A percentile compares a stretch with the other conserved stretches of the same genome.
These are phyloP conservation scores for Stegostoma tigrinum DNA, from an alignment of 2,113 vertebrate species.

Conservation along the genomic window DNA sequence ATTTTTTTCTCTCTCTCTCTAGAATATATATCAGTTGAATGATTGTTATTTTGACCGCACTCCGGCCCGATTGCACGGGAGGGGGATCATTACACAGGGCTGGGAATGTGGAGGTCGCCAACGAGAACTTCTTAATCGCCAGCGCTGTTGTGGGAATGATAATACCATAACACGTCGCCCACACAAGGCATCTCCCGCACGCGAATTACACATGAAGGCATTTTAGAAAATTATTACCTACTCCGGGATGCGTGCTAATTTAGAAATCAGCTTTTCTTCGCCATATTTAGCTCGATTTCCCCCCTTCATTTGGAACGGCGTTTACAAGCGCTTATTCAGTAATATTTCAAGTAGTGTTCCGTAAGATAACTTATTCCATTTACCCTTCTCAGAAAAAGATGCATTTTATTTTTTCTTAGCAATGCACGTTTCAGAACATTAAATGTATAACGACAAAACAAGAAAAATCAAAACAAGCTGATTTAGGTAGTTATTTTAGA, in stretches of 20 bases:
- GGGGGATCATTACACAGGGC: not conserved
- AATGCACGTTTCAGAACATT: not conserved
- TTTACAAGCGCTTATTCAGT: not conserved
- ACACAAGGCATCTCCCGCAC: not conserved
- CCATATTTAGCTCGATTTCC: not conserved
- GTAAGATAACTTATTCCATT: not conserved
- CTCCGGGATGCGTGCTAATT: constrained; percentile 11
- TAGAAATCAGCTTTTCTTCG: not conserved
- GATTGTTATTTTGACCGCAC: constrained; percentile 14
- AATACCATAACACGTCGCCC: not conserved
- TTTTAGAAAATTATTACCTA: not conserved
- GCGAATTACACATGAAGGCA: not conserved
- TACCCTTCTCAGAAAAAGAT: not conserved
- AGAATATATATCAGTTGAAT: not conserved
- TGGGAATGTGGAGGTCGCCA: not conserved
- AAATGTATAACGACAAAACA: not conserved
- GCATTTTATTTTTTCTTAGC: not conserved
- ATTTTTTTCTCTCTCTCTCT: not conserved
- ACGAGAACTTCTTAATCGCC: constrained; percentile 13
- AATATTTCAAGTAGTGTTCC: not conserved
- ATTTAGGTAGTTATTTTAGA: constrained; percentile 35
- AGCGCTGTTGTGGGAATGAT: constrained; percentile 4
- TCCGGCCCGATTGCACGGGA: not conserved
- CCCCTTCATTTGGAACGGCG: not conserved
- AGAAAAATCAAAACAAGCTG: not conserved